Conservation (phyloP, 2,797 vertebrate genomes). For the Nannoperca australis region DNA sequence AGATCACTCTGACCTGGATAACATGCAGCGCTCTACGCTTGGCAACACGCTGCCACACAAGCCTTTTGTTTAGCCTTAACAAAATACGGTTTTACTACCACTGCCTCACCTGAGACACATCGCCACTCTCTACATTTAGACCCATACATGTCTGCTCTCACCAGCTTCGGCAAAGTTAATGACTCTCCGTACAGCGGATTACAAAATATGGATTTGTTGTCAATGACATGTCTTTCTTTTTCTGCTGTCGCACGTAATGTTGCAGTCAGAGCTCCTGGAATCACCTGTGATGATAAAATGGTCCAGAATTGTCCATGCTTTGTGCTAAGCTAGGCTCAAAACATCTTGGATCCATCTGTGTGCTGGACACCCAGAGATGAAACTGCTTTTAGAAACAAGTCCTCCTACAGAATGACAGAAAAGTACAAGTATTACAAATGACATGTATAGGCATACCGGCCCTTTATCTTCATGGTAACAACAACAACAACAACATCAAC, state of each 20-base stretch:
- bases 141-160: background rate
- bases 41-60: constrained; percentile 50
- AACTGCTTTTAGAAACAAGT: no score
- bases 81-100: constrained; percentile 25
- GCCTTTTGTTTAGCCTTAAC: constrained; percentile 59
- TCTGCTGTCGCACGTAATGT: background rate
- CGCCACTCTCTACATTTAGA: background rate
- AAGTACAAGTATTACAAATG: no score
- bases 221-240: background rate
- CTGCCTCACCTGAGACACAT: constrained; percentile 2
- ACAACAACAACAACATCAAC: no score
- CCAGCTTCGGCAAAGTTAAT: background rate
- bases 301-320: constrained; percentile 1
- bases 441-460: no score
- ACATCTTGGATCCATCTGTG: background rate
- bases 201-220: background rate
- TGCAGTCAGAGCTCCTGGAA: background rate
- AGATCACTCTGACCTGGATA: constrained; percentile 80
- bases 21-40: constrained; percentile 51
- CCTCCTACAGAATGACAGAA: no score
- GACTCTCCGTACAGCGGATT: background rate
- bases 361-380: background rate
- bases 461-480: no score
- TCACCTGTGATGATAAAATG: constrained; percentile 1
- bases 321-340: background rate